These are phyloP conservation scores for Eurosta solidaginis DNA, from an alignment of 1,140 invertebrate genomes.

Conservation along the genomic window DNA sequence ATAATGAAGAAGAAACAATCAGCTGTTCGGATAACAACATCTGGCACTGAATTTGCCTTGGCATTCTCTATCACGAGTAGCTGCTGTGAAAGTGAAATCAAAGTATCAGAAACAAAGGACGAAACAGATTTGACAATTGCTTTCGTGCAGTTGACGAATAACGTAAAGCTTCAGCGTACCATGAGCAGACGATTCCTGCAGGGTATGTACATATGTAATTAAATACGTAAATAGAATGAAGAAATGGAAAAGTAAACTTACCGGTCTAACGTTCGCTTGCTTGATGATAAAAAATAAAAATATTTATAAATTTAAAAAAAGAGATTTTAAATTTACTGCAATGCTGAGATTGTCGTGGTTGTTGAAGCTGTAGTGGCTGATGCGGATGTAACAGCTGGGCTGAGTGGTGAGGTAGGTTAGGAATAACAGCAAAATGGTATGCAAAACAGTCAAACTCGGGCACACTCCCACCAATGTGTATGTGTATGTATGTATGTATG, in stretches of 20 bases:
- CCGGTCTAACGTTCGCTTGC: not conserved
- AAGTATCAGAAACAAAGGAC: too few relatives aligned
- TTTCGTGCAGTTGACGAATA: too few relatives aligned
- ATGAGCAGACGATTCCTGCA: too few relatives aligned
- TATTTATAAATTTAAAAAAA: not conserved
- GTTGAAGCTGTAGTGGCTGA: not conserved
- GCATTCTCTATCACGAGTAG: too few relatives aligned
- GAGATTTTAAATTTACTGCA: not conserved
- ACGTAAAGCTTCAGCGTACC: too few relatives aligned
- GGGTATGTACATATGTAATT: not conserved
- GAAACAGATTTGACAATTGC: too few relatives aligned
- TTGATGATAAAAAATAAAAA: not conserved
- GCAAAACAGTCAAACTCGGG: not conserved
- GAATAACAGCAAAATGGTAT: not conserved
- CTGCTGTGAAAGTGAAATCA: too few relatives aligned
- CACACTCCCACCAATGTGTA: not conserved
- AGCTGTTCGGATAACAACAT: too few relatives aligned
- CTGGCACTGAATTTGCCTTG: too few relatives aligned
- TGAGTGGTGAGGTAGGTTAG: not conserved
- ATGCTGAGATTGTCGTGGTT: not conserved
- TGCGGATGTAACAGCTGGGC: not conserved
- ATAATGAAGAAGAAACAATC: too few relatives aligned
- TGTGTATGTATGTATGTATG: not conserved
- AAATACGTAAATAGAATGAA: not conserved
- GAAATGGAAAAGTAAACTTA: slow-evolving; percentile 1